Evolutionary conservation across 2,113 vertebrate species (phyloP).

Genomic region (Fulica atra): DNA sequence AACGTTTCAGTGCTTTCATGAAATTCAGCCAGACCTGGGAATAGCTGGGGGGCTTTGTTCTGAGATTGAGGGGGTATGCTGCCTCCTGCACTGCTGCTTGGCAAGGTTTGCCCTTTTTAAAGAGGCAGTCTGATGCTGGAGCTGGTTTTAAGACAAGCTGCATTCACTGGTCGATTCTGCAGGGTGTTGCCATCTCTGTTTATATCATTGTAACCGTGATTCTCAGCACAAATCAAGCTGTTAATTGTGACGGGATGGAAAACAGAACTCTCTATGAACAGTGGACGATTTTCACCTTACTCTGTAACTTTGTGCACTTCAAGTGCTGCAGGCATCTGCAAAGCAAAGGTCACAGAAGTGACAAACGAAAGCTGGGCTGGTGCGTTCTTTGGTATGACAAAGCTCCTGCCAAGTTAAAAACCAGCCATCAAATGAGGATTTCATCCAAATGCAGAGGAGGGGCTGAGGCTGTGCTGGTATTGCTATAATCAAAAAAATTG

Average conservation of each 20-base stretch:
- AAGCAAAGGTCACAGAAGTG: neutral
- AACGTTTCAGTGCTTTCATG: neutral
- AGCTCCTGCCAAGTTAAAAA: neutral
- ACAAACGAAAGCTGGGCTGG: neutral
- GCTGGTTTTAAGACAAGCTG: neutral
- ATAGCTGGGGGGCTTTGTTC: neutral
- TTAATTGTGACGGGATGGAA: neutral
- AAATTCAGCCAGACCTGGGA: neutral
- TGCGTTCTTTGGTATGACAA: neutral
- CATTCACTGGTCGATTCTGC: neutral
- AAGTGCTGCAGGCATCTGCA: neutral
- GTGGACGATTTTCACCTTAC: neutral
- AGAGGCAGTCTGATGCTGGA: neutral
- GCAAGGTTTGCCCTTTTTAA: neutral
- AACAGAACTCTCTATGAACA: neutral
- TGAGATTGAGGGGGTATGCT: neutral
- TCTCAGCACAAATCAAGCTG: rapidly evolving
- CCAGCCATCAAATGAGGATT: neutral
- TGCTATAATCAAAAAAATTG: neutral
- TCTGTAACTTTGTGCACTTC: rapidly evolving
- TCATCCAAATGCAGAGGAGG: neutral
- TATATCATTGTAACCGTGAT: neutral
- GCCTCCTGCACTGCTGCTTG: neutral
- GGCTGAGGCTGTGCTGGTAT: neutral
- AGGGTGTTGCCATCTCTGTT: neutral